Evolutionary conservation across 2,888 invertebrate species (phyloP), one percentile per base, ranked within the genome.

Genomic region (Microctonus aethiopoides): DNA sequence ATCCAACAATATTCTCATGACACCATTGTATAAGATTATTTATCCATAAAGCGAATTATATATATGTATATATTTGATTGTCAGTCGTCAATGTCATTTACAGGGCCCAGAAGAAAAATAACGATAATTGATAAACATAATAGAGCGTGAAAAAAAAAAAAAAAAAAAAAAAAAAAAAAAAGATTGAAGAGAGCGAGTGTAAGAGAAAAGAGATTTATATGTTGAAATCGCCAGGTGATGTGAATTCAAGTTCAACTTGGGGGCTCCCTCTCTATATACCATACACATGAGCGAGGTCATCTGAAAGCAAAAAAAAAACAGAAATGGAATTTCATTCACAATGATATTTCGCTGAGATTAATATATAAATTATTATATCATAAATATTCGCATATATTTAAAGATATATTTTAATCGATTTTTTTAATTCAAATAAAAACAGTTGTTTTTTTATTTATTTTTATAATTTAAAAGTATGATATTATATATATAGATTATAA

Each of bases 291-390:
- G 10, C 29, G 24, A 56, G 56, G 57, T 52, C 70, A 70, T 54
- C 70, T 70, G 70, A 56, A 70, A 70, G 66, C 69, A 69, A 66
- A 66, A 70, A 66, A 52, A 61, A 5, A 36, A n/a, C n/a, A n/a
- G n/a, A n/a, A 64, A 24, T 54, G 46, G 29, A 54, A 60, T 61
- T 70, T 65, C 51, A 70, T 70, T 70, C 70, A 54, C 51, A 56
- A 61, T 70, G 54, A 70, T 59, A 57, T 63, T 34, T 16, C 29
- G 39, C 29, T 39, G 24, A n/a, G n/a, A n/a, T n/a, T n/a, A n/a
- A 20, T 39, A 22, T 39, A 22, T 22, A 10, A 10, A 6, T n/a
- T n/a, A n/a, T n/a, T n/a, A n/a, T n/a, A n/a, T n/a, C n/a, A n/a
- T n/a, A 29, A n/a, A 20, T 63, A 20, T 65, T 32, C 46, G 26